These are phyloP conservation scores for Trichoplusia ni DNA, from an alignment of 1,140 invertebrate genomes.

Conservation along the genomic window DNA sequence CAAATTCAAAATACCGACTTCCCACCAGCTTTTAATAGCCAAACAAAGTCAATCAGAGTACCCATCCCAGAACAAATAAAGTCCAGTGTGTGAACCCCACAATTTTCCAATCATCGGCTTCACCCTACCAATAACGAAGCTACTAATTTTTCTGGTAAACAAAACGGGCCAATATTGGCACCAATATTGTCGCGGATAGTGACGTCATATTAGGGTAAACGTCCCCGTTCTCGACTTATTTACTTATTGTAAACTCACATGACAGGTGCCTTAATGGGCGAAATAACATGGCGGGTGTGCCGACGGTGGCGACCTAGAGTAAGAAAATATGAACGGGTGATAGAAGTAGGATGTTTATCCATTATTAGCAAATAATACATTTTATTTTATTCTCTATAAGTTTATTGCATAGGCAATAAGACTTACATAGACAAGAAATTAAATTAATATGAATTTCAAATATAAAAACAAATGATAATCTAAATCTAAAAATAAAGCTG, in stretches of 20 bases:
- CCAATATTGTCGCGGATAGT: conserved; percentile 68
- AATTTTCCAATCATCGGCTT: conserved; percentile 27
- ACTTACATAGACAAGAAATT: too few species aligned
- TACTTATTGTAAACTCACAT: conserved; percentile 80
- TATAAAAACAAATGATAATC: conserved; percentile 32
- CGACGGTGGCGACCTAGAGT: conserved; percentile 47
- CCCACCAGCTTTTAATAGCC: too few species aligned
- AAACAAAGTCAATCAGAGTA: too few species aligned
- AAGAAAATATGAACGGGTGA: conserved; percentile 3
- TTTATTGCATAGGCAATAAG: too few species aligned
- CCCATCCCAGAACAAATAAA: too few species aligned
- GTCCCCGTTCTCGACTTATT: conserved; percentile 63
- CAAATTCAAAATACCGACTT: too few species aligned
- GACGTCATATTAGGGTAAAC: conserved; percentile 66
- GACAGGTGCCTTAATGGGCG: conserved; percentile 78
- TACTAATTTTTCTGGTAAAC: conserved; percentile 71
- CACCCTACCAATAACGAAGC: conserved; percentile 51
- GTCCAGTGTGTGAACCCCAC: neutral
- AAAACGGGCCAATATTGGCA: too few species aligned
- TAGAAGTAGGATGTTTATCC: neutral
- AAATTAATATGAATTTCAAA: too few species aligned
- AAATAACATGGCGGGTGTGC: conserved; percentile 74
- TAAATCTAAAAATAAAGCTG: conserved; percentile 37
- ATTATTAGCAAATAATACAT: too few species aligned
- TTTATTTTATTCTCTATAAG: too few species aligned